A percentile compares a stretch with the other conserved stretches of the same genome.
Evolutionary conservation across 2,113 vertebrate genomes (phyloP).

Genomic region (Cyphomyrus plagiostoma): DNA sequence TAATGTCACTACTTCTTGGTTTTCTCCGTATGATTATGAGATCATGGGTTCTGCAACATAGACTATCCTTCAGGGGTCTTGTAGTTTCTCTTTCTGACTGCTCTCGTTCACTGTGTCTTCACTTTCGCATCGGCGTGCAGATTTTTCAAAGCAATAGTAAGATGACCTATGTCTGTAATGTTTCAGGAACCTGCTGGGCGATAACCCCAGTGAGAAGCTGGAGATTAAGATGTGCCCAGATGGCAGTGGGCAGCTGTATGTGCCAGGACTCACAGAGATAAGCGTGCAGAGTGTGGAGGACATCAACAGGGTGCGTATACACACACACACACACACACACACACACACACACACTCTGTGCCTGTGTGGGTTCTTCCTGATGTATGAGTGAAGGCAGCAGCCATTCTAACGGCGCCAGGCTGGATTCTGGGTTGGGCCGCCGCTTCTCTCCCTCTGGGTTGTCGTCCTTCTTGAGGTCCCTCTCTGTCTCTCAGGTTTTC

Average conservation of each 20-base stretch:
- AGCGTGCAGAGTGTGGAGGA: conserved; percentile 79
- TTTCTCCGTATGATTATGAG: background rate
- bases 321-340: background rate
- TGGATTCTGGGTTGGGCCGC: background rate
- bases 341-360: background rate
- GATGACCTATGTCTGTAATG: background rate
- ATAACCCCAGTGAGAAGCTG: conserved; percentile 78
- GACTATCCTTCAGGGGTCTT: background rate
- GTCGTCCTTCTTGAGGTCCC: background rate
- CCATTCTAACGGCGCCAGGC: background rate
- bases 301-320: conserved; percentile 77
- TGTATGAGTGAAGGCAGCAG: background rate
- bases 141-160: background rate
- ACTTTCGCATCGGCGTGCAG: background rate
- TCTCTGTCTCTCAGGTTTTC: conserved; percentile 67
- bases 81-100: background rate
- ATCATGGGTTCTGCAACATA: background rate
- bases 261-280: conserved; percentile 79
- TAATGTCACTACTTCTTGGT: background rate
- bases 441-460: background rate
- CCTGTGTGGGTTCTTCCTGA: background rate
- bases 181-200: conserved; percentile 79
- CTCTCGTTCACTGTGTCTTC: background rate
- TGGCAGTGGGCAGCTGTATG: conserved; percentile 86
- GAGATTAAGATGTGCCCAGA: conserved; percentile 92